A percentile compares a stretch with the other conserved stretches of the same genome.
Evolutionary conservation across 1,140 invertebrate species (phyloP).

Genomic region (Idris sp.): DNA sequence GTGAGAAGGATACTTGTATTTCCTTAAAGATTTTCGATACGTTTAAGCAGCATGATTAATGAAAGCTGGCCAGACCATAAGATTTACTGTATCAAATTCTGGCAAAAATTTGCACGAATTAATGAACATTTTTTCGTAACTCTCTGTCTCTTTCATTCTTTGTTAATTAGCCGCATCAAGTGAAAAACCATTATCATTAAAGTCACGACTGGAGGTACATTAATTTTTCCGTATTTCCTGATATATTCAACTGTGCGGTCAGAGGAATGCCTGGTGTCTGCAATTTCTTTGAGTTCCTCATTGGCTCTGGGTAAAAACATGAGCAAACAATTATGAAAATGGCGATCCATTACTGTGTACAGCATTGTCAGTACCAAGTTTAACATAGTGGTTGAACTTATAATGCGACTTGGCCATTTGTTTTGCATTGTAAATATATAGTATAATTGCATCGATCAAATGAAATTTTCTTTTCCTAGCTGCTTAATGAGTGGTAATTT

Average conservation of each 20-base stretch:
- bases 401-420: background rate
- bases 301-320: conserved; percentile 14
- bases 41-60: too few species aligned
- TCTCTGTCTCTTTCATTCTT: too few species aligned
- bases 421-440: conserved; percentile 4
- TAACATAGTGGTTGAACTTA: conserved; percentile 1
- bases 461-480: too few species aligned
- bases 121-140: too few species aligned
- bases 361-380: conserved; percentile 13
- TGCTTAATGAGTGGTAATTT: too few species aligned
- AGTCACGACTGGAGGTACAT: too few species aligned
- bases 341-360: conserved; percentile 12
- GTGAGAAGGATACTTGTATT: conserved; percentile 51
- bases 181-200: too few species aligned
- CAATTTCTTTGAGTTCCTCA: conserved; percentile 18
- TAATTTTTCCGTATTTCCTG: too few species aligned
- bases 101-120: too few species aligned
- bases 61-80: too few species aligned
- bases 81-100: too few species aligned
- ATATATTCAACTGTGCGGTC: background rate
- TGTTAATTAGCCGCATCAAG: too few species aligned
- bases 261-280: conserved; percentile 6
- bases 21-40: conserved; percentile 38
- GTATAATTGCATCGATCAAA: background rate
- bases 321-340: conserved; percentile 28